Conservation (phyloP, 1,140 invertebrate species). For the Bombus vancouverensis region DNA sequence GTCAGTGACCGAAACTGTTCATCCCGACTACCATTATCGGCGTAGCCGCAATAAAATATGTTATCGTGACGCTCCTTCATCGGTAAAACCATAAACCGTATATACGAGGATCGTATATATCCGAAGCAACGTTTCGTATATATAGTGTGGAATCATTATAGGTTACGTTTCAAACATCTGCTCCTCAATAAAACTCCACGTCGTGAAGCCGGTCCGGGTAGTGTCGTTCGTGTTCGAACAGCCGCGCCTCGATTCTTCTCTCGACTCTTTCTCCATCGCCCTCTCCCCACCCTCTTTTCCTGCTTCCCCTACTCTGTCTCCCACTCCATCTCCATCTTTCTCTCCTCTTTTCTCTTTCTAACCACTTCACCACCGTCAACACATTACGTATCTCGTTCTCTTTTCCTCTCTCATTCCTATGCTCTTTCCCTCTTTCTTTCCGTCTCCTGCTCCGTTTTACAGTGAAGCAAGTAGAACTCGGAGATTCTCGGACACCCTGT, state of each 20-base stretch:
- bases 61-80: slow-evolving; percentile 37
- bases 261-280: not conserved
- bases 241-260: slow-evolving; percentile 46
- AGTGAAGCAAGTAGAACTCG: slow-evolving; percentile 13
- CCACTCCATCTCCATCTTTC: not conserved
- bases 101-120: not conserved
- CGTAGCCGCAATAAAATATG: slow-evolving; percentile 34
- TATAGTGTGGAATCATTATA: slow-evolving; percentile 42
- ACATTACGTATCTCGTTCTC: not conserved
- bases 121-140: not conserved
- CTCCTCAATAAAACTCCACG: slow-evolving; percentile 52
- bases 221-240: slow-evolving; percentile 67
- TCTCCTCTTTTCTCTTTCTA: not conserved
- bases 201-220: slow-evolving; percentile 68
- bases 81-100: slow-evolving; percentile 33
- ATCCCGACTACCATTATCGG: slow-evolving; percentile 24
- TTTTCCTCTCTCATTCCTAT: too few relatives aligned
- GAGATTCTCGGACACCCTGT: slow-evolving; percentile 59
- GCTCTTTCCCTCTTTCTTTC: not conserved
- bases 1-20: slow-evolving; percentile 42
- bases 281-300: not conserved
- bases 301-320: not conserved
- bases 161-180: slow-evolving; percentile 57
- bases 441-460: not conserved
- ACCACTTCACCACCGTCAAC: not conserved